Evolutionary conservation across 2,113 vertebrate species (phyloP).

Genomic region (Psephotus haematonotus): DNA sequence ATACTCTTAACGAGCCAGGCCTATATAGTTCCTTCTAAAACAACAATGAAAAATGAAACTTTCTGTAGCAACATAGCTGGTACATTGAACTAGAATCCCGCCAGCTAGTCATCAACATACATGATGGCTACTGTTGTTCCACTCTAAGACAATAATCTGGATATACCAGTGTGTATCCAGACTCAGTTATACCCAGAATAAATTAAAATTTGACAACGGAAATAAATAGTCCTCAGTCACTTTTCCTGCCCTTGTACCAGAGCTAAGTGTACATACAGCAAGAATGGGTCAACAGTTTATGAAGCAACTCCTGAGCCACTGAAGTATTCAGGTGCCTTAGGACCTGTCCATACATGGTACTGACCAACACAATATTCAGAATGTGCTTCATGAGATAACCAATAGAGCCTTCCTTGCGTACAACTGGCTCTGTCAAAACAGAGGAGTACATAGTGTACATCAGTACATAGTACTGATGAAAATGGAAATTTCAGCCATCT

Average conservation of each 20-base stretch:
- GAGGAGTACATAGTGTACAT: neutral
- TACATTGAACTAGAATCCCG: neutral
- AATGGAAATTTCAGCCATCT: neutral
- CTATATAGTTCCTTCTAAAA: neutral
- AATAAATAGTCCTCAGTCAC: neutral
- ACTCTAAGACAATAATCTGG: neutral
- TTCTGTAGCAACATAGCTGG: neutral
- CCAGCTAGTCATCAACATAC: neutral
- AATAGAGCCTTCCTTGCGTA: neutral
- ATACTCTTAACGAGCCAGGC: neutral
- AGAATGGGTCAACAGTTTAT: neutral
- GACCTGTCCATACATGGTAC: neutral
- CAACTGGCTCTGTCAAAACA: neutral
- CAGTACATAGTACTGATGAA: neutral
- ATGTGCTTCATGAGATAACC: neutral
- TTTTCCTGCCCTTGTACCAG: neutral
- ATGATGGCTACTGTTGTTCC: neutral
- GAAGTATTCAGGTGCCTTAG: neutral
- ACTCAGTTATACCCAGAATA: neutral
- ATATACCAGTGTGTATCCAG: neutral
- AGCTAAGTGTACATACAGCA: neutral
- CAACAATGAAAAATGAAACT: neutral
- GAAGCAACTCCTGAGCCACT: neutral
- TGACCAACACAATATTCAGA: neutral
- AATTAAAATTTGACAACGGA: neutral